Conservation (phyloP, 1,140 invertebrate species). For the Cecropterus lyciades region DNA sequence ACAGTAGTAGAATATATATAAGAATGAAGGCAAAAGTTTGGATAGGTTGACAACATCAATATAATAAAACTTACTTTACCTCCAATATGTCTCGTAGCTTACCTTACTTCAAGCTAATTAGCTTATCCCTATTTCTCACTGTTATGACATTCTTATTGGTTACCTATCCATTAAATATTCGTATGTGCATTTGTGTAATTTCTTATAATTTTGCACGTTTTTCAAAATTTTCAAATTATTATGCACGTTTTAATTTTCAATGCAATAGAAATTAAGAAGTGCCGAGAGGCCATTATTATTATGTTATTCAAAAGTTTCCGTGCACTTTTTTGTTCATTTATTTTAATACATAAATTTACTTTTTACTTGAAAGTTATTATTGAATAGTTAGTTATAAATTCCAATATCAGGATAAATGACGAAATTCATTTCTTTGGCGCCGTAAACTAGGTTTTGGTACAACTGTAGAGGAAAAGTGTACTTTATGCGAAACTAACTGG, state of each 20-base stretch:
- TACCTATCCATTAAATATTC: slow-evolving; percentile 7
- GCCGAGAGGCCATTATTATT: neutral
- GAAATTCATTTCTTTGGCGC: no score
- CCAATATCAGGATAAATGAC: no score
- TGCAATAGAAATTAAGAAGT: neutral
- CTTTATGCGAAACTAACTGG: no score
- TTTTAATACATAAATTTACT: no score
- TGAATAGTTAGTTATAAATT: no score
- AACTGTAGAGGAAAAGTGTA: no score
- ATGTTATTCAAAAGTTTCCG: neutral
- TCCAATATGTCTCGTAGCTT: slow-evolving; percentile 38
- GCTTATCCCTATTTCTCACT: slow-evolving; percentile 69
- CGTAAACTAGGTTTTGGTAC: no score
- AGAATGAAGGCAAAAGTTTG: slow-evolving; percentile 58
- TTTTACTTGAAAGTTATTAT: no score
- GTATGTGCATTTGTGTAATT: neutral
- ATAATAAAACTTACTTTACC: slow-evolving; percentile 48
- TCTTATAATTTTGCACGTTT: neutral
- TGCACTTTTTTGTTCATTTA: neutral
- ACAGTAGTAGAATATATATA: slow-evolving; percentile 33
- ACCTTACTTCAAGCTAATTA: slow-evolving; percentile 26
- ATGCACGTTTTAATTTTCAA: neutral
- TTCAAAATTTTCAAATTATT: neutral
- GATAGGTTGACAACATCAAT: slow-evolving; percentile 57
- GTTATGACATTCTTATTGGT: slow-evolving; percentile 60